Percentiles rank a stretch among this genome's conserved stretches.
Conservation (phyloP, 2,888 invertebrate genomes). For the Caenorhabditis drosophilae region DNA sequence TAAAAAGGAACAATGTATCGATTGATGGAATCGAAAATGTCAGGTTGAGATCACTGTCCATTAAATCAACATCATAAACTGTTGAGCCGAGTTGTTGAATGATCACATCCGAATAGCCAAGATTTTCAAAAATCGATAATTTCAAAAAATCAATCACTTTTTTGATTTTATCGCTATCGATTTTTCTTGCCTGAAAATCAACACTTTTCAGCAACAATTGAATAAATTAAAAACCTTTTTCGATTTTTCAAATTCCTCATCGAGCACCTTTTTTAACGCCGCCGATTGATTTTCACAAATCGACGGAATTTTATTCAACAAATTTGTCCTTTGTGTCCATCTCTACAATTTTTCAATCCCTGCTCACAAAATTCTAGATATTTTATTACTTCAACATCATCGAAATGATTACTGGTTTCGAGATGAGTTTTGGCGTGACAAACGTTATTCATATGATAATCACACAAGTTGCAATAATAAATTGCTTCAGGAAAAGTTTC, state of each 20-base stretch:
- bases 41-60: conserved; percentile 25
- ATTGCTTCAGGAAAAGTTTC: conserved; percentile 40
- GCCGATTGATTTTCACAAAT: no score
- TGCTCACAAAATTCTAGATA: no score
- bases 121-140: neutral
- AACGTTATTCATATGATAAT: conserved; percentile 36
- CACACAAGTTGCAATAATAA: conserved; percentile 42
- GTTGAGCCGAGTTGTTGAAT: conserved; percentile 22
- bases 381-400: conserved; percentile 5
- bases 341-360: no score
- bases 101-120: neutral
- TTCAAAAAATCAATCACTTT: conserved; percentile 4
- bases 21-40: conserved; percentile 13
- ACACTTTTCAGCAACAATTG: no score
- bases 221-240: no score
- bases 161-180: neutral
- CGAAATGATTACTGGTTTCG: conserved; percentile 25
- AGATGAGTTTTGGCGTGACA: conserved; percentile 35
- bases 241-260: no score
- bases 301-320: no score
- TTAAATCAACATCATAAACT: conserved; percentile 7
- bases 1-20: no score
- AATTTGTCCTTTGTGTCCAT: no score
- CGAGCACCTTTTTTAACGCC: no score
- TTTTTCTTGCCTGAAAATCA: neutral